Evolutionary conservation across 2,113 vertebrate genomes (phyloP), one percentile per base, ranked within the genome.

Genomic region (Scomber scombrus): DNA sequence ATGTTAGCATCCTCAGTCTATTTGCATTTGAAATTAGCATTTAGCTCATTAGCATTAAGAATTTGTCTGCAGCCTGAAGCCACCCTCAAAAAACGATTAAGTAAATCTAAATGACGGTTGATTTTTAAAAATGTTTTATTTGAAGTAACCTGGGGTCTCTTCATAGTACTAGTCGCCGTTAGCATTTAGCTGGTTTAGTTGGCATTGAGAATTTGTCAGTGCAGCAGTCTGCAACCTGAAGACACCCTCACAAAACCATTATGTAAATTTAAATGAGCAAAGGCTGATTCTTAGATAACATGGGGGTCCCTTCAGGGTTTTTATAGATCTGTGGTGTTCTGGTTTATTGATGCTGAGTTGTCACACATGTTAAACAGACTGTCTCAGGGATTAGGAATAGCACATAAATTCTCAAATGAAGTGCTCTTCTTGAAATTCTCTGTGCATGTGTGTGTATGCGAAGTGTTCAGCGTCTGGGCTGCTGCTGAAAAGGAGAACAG

Each of bases 401-500:
- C 71, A 58, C n/a, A 7, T 34, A 31, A 50, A 62, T 80, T 78
- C 60, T 81, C 23, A 51, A 74, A 68, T 74, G 66, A 73, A 73
- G 86, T n/a, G 77, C 43, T 46, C 6, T 75, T 72, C 71, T 84
- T 85, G 64, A 86, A 69, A 57, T 75, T 16, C 29, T 23, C 40
- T 11, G 76, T 81, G 57, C 70, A 43, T 74, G 52, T 68, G 70
- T 68, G 76, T 55, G 46, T 68, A 2, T 74, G 50, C 45, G 3
- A 47, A 56, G 74, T 60, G 52, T 57, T 11, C 46, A 79, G 84
- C 64, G 80, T 82, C 52, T 68, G 72, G 21, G 43, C 60, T n/a
- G 75, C 18, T 86, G 90, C 66, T 90, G 85, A 88, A 88, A 89
- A 80, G 70, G 58, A 65, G 73, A 85, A 81, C 85, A 64, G 89